Evolutionary conservation across 2,113 vertebrate genomes (phyloP).

Genomic region (Dunckerocampus dactyliophorus): DNA sequence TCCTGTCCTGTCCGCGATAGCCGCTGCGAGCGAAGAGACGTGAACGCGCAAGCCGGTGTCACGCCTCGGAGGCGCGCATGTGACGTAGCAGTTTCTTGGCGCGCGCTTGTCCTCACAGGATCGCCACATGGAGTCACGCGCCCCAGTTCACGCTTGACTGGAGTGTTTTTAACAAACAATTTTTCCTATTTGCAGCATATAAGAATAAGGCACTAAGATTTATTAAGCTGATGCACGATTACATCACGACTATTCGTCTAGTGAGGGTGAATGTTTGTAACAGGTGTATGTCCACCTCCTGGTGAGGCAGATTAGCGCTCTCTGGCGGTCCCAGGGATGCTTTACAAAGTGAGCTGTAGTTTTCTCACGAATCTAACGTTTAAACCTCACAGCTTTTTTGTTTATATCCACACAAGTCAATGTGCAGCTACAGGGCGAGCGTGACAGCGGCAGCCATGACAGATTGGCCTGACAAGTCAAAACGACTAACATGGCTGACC

Average conservation of each 20-base stretch:
- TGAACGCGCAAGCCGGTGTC: slow-evolving; percentile 49
- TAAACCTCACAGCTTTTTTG: too few species aligned
- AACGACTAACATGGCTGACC: accelerated
- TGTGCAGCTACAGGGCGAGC: too few species aligned
- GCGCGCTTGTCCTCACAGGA: slow-evolving; percentile 22
- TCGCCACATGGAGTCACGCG: slow-evolving; percentile 46
- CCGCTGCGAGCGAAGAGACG: slow-evolving; percentile 27
- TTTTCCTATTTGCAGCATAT: too few species aligned
- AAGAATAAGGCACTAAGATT: too few species aligned
- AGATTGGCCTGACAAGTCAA: slow-evolving; percentile 3
- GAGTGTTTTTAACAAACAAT: too few species aligned
- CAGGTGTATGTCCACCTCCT: too few species aligned
- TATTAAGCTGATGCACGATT: too few species aligned
- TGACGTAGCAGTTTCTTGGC: neutral
- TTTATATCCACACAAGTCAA: too few species aligned
- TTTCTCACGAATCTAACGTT: neutral
- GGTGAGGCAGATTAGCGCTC: neutral
- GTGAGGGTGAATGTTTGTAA: too few species aligned
- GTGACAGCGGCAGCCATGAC: too few species aligned
- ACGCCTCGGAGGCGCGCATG: slow-evolving; percentile 35
- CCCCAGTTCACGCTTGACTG: neutral
- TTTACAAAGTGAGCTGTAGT: neutral
- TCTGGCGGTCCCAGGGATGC: neutral
- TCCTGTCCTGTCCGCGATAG: neutral
- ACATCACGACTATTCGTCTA: too few species aligned